Conservation (phyloP, 2,113 vertebrate genomes). For the Ctenomys sociabilis region DNA sequence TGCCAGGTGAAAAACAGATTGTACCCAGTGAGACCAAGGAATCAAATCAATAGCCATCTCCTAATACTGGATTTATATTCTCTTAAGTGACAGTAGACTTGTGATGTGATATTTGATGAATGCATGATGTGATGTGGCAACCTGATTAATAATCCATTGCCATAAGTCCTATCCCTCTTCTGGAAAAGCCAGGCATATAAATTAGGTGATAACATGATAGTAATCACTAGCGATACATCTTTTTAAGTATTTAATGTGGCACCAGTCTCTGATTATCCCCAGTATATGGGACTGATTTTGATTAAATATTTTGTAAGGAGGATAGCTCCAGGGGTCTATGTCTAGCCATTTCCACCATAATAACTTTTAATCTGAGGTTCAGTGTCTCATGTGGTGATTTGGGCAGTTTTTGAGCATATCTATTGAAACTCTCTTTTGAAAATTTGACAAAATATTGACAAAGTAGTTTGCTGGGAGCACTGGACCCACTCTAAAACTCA, state of each 20-base stretch:
- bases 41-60: background rate
- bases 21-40: background rate
- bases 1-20: background rate
- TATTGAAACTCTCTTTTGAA: conserved; percentile 32
- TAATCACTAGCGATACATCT: background rate
- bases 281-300: background rate
- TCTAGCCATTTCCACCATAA: background rate
- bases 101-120: background rate
- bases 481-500: background rate
- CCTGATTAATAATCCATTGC: background rate
- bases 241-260: background rate
- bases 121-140: background rate
- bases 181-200: background rate
- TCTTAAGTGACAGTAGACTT: background rate
- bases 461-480: background rate
- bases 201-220: conserved; percentile 2
- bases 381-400: background rate
- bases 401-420: background rate
- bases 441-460: conserved; percentile 1
- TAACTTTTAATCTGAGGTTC: background rate
- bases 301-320: background rate
- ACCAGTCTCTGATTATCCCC: background rate
- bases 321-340: background rate
- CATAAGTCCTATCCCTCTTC: background rate
- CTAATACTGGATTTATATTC: background rate